phyloP scores from a whole-genome alignment of 1,140 invertebrate genomes.

The Pectinophora gossypiella region DNA sequence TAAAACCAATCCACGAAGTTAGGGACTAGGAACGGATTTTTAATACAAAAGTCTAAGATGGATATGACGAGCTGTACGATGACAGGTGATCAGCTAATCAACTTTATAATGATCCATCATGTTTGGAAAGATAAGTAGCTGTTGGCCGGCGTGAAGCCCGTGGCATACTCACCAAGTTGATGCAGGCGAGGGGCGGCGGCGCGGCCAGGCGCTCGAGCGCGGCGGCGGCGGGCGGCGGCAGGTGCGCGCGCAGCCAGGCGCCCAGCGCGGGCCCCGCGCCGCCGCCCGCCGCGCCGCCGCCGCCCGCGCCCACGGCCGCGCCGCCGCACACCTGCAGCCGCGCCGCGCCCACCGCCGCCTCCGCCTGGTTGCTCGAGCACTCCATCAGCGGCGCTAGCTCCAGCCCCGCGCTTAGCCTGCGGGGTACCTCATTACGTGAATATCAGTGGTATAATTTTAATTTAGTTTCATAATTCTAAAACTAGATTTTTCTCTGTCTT shows the following conservation, averaged over 20 bases:
- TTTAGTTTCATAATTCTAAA: no score
- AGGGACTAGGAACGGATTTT: no score
- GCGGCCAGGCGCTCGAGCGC: conserved; percentile 36
- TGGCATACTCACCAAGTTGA: conserved; percentile 41
- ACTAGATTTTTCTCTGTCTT: no score
- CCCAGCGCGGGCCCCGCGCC: conserved; percentile 33
- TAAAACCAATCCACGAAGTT: no score
- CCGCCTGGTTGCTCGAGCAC: conserved; percentile 22
- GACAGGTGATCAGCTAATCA: no score
- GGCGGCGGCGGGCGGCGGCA: conserved; percentile 42
- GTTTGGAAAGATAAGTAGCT: no score
- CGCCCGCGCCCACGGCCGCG: conserved; percentile 17
- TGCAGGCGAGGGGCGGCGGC: conserved; percentile 34
- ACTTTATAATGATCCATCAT: no score
- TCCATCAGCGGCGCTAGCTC: conserved; percentile 40
- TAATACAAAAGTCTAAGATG: no score
- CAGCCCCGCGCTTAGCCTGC: conserved; percentile 39
- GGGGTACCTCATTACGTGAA: no score
- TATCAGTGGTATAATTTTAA: no score
- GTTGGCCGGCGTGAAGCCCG: no score
- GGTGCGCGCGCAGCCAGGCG: conserved; percentile 50
- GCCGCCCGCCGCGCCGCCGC: conserved; percentile 19
- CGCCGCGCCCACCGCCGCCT: conserved; percentile 34
- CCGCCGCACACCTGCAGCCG: conserved; percentile 42
- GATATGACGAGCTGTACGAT: no score